These are phyloP conservation scores for Callosobruchus maculatus DNA, from an alignment of 2,888 invertebrate species.

Conservation along the genomic window DNA sequence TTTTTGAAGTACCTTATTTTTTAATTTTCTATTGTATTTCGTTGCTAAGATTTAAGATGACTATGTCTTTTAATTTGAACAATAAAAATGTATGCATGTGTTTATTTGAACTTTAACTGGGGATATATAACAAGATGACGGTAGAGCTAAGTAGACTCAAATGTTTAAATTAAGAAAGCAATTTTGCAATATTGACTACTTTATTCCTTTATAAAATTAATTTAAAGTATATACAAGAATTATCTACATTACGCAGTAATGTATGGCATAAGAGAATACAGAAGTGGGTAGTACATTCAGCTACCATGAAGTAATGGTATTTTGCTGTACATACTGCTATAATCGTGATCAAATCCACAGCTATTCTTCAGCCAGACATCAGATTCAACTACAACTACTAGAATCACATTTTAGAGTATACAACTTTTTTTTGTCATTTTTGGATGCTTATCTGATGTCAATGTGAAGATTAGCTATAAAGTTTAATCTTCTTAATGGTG, in stretches of 20 bases:
- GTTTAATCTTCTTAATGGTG: background rate
- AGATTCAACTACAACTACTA: too few species aligned
- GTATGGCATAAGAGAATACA: background rate
- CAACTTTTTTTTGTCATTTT: background rate
- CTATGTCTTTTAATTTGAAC: too few species aligned
- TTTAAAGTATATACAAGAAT: background rate
- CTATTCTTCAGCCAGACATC: too few species aligned
- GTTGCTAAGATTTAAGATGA: too few species aligned
- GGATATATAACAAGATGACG: too few species aligned
- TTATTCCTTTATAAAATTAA: background rate
- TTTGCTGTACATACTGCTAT: too few species aligned
- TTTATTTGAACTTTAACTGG: too few species aligned
- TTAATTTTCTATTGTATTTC: too few species aligned
- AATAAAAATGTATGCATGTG: too few species aligned
- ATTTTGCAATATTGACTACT: background rate
- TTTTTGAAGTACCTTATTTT: too few species aligned
- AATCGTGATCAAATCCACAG: too few species aligned
- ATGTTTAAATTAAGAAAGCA: background rate
- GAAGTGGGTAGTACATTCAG: background rate
- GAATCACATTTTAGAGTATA: background rate
- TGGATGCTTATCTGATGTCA: background rate
- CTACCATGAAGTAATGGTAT: background rate
- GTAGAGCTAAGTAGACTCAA: too few species aligned
- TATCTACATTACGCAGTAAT: background rate
- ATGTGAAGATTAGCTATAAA: background rate